Evolutionary conservation across 2,888 invertebrate species (phyloP).

Genomic region (Leucophenga montana): DNA sequence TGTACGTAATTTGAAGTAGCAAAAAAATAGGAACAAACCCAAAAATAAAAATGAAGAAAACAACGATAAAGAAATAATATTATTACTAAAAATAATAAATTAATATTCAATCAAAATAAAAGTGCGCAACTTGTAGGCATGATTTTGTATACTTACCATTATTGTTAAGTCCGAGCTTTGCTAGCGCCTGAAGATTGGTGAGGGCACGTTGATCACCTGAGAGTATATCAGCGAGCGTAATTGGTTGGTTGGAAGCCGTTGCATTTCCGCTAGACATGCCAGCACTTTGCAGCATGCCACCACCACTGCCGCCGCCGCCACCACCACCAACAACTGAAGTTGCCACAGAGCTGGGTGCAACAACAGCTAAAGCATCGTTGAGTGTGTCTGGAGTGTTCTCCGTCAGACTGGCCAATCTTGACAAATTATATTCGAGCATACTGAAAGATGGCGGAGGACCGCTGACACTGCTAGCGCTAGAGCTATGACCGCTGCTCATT

Average conservation of each 20-base stretch:
- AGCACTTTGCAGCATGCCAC: slow-evolving; percentile 54
- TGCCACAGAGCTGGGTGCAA: slow-evolving; percentile 37
- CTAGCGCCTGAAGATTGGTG: slow-evolving; percentile 91
- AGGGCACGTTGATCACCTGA: slow-evolving; percentile 84
- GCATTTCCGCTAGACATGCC: slow-evolving; percentile 62
- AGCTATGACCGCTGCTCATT: slow-evolving; percentile 31
- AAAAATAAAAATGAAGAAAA: slow-evolving; percentile 23
- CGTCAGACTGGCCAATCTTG: slow-evolving; percentile 86
- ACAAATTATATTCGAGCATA: slow-evolving; percentile 90
- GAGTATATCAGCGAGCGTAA: slow-evolving; percentile 85
- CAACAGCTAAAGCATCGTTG: slow-evolving; percentile 69
- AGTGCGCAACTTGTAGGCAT: not conserved
- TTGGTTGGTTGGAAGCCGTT: slow-evolving; percentile 78
- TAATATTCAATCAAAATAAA: not conserved
- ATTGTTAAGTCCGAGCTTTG: slow-evolving; percentile 84
- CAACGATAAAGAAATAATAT: slow-evolving; percentile 32
- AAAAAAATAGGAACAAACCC: not conserved
- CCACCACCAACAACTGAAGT: slow-evolving; percentile 40
- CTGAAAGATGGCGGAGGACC: slow-evolving; percentile 75
- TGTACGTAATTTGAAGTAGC: not conserved
- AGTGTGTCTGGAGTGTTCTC: slow-evolving; percentile 76
- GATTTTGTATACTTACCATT: slow-evolving; percentile 75
- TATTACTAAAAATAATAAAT: slow-evolving; percentile 15
- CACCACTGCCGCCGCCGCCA: slow-evolving; percentile 36
- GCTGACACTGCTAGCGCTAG: slow-evolving; percentile 62